Evolutionary conservation across 1,140 invertebrate species (phyloP), one percentile per base, ranked within the genome.

Genomic region (Rhopalosiphum padi): DNA sequence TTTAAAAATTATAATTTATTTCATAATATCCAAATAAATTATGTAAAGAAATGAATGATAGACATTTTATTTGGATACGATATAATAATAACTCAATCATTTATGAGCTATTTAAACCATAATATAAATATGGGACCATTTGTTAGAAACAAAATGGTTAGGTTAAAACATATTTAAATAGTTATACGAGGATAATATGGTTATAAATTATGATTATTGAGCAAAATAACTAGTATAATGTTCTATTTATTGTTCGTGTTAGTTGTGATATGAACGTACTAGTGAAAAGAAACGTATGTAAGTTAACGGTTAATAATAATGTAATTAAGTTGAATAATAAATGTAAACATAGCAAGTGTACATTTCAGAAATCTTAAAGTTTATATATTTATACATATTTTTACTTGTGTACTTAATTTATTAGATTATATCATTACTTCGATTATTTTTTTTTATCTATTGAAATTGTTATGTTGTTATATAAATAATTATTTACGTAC

Each of bases 351-450:
- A 53, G n/a, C 9, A 46, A 89, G 22, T 89, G 87, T 89, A 53
- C 5, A 37, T 55, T 89, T 89, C 35, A 25, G 35, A 89, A 53
- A 37, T 89, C 48, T 89, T 89, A 35, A 89, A 51, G n/a, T 89
- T 89, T 89, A 55, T 89, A 53, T 89, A 89, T 89, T 89, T 89
- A 55, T 53, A 89, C 35, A 4, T 89, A 37, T 89, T 89, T 89
- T 51, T 89, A 89, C 30, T 35, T 35, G 22, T 89, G 46, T 89
- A 89, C 46, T 35, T 53, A 35, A 89, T 53, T 89, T 53, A 37
- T 89, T 89, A 53, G 35, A 55, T 89, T 8, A 51, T 35, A 53
- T 88, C 87, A 88, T 35, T 89, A 25, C 35, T 89, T 87, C 43
- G 30, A 30, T 48, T n/a, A 35, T 35, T 87, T 46, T 48, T 85